Base-by-base conservation (phyloP, 2,113 vertebrate genomes). In the Delphinus delphis region DNA sequence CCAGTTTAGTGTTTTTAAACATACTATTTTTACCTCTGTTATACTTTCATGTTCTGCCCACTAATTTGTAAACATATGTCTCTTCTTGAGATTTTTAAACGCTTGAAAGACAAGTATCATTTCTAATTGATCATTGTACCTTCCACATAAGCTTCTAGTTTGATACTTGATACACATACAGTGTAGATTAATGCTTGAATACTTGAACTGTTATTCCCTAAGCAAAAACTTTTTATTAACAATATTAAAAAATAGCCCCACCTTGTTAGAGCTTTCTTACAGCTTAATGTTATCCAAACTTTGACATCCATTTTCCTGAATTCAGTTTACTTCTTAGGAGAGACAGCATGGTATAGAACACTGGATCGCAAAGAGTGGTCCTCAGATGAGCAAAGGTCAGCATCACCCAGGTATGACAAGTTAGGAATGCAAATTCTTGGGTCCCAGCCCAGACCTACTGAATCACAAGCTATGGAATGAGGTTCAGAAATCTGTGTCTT, bases 51-150 rank as follows among this genome's bases (percentile, higher is more conserved):
- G n/a, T 41, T 73, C 70, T 93, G 33, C 14, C 31, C 71, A 38
- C 25, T 96, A 90, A 83, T 68, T 68, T 93, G 9, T 93, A 82
- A 92, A 73, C n/a, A 88, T 25, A 70, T 47, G 13, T 58, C 36
- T 84, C 6, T 53, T 44, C 17, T 95, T 96, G 20, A 95, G 55
- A 91, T 60, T 88, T 90, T 91, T 67, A 91, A 82, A 44, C 11
- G 82, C 77, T 91, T 88, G 36, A 82, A 88, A 84, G 65, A 38
- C 1, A 90, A 87, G 3, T 58, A 67, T 71, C 31, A 70, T 92
- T 93, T 77, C 65, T 65, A 88, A 92, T 13, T 71, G 28, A 92
- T 83, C 73, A 67, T 36, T 93, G 55, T 44, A 65, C 20, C 23
- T 96, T 33, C 18, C 26, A 71, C 2, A 76, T 90, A 11, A 80